phyloP scores from a whole-genome alignment of 2,797 vertebrate genomes.

The Rhodeus uyekii region DNA sequence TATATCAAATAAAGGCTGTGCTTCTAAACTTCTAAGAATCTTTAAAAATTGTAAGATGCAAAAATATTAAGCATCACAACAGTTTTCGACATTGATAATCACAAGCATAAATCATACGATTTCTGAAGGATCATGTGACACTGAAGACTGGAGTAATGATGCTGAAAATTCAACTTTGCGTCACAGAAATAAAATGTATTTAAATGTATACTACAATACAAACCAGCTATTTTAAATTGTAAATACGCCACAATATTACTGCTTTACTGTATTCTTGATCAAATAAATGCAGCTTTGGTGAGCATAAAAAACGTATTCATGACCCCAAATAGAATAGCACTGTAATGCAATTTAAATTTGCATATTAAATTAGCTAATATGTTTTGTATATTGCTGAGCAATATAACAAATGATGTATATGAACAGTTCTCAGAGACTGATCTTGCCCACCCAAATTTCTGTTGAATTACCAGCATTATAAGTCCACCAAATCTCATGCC shows the following conservation, averaged over 20 bases:
- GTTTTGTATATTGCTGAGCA: neutral
- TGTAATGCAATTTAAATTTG: neutral
- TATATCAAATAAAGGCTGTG: neutral
- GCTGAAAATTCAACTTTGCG: neutral
- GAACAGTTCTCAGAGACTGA: neutral
- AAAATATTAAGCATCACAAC: neutral
- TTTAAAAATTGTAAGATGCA: too few species aligned
- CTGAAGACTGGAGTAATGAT: neutral
- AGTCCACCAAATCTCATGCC: conserved; percentile 2
- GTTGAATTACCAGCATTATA: neutral
- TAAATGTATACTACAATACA: neutral
- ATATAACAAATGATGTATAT: neutral
- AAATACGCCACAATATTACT: neutral
- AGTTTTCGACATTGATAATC: neutral
- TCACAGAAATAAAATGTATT: neutral
- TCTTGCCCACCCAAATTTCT: conserved; percentile 25
- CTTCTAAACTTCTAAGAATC: neutral
- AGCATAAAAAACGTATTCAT: neutral
- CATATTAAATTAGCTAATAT: neutral
- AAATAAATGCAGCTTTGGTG: neutral
- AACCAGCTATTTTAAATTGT: neutral
- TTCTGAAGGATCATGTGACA: neutral
- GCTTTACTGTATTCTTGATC: neutral
- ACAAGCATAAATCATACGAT: neutral
- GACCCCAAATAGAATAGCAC: neutral